Evolutionary conservation across 2,888 invertebrate genomes (phyloP).

Genomic region (Automeris io): DNA sequence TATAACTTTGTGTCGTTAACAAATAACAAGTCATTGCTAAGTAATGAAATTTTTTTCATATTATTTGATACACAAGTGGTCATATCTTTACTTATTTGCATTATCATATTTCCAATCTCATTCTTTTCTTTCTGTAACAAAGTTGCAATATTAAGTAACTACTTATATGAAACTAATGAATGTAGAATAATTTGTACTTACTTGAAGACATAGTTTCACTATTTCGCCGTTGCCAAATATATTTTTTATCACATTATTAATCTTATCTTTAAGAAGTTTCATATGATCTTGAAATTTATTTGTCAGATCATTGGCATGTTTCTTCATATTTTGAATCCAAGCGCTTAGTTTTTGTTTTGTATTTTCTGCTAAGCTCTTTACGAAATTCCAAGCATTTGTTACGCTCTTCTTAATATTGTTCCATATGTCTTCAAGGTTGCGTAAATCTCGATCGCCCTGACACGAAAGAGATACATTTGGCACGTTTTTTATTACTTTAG

Average conservation of each 20-base stretch:
- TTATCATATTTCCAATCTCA: slow-evolving; percentile 25
- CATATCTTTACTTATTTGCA: slow-evolving; percentile 23
- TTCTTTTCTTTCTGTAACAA: slow-evolving; percentile 27
- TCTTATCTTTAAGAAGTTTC: slow-evolving; percentile 21
- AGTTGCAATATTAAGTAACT: not conserved
- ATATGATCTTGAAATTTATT: slow-evolving; percentile 24
- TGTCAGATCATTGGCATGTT: slow-evolving; percentile 22
- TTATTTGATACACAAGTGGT: slow-evolving; percentile 29
- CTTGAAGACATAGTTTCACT: slow-evolving; percentile 34
- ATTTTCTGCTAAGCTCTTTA: slow-evolving; percentile 30
- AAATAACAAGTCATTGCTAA: slow-evolving; percentile 14
- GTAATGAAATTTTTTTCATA: slow-evolving; percentile 16
- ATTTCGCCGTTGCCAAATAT: slow-evolving; percentile 23
- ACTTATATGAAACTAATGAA: not conserved
- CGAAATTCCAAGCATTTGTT: slow-evolving; percentile 27
- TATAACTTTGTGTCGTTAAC: slow-evolving; percentile 27
- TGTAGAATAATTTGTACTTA: slow-evolving; percentile 17
- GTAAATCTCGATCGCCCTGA: slow-evolving; percentile 11
- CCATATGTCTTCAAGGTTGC: slow-evolving; percentile 26
- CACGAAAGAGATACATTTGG: not conserved
- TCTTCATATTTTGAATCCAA: slow-evolving; percentile 28
- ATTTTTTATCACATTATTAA: slow-evolving; percentile 22
- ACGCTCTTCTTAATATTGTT: slow-evolving; percentile 30
- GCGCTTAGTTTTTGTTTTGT: slow-evolving; percentile 27
- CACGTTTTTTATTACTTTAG: not conserved